Evolutionary conservation across 2,797 vertebrate species (phyloP), one percentile per base, ranked within the genome.

Genomic region (Nannoperca australis): DNA sequence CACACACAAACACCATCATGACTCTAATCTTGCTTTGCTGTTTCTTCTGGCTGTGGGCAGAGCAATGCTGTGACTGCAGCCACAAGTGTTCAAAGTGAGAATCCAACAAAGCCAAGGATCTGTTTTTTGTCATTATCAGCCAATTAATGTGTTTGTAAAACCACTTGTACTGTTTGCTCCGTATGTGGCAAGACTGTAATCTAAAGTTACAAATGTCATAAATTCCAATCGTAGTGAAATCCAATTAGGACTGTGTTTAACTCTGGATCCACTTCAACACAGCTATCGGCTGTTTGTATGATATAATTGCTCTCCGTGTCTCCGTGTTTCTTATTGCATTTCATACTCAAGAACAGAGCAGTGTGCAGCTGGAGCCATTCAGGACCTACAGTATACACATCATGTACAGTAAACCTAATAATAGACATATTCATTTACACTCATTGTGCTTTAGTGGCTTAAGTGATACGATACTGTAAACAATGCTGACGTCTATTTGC

Each of bases 81-180:
- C 84, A 74, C 30, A 50, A 89, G 77, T 66, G 73, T 69, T 55
- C n/a, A 44, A 66, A 73, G 67, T 73, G 79, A 84, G 60, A 76
- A 70, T 78, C 75, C 73, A 79, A 81, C 69, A 71, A 85, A 71
- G 83, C 77, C 20, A 24, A 70, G 58, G 78, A 91, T 90, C 62
- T 81, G 73, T 36, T 40, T 36, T 85, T 88, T 88, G 84, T 91
- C 86, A 84, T 89, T 86, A 89, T 83, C 84, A 59, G 67, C 81
- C 79, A 85, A 88, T 93, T 89, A 92, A 91, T 89, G 81, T 90
- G 77, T 93, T 90, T 90, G 88, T 87, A 73, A 91, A 90, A 85
- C 56, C 78, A 78, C 85, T 89, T 75, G 62, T 84, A 76, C 89
- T 90, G 81, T 92, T 91, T 90, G 83, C 79, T 75, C 84, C 20